phyloP scores from a whole-genome alignment of 1,140 invertebrate genomes.

The Calephelis virginiensis region DNA sequence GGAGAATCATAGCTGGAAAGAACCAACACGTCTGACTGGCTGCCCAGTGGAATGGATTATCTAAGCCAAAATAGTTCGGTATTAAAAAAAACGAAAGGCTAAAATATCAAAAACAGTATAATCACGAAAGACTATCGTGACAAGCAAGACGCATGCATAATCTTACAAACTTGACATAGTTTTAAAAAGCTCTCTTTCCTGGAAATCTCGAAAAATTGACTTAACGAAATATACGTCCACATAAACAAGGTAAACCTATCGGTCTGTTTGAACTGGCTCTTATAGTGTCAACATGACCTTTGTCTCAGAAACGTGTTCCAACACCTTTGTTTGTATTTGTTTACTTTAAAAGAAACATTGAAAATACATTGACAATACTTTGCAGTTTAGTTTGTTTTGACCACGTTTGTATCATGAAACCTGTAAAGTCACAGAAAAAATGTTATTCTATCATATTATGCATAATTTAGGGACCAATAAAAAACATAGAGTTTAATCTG shows the following conservation, averaged over 20 bases:
- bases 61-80: too few relatives aligned
- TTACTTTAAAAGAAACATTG: conserved; percentile 32
- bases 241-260: conserved; percentile 49
- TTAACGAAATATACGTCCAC: conserved; percentile 60
- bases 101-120: too few relatives aligned
- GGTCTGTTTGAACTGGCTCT: conserved; percentile 67
- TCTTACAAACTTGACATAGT: conserved; percentile 4
- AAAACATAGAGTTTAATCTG: too few relatives aligned
- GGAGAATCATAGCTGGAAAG: too few relatives aligned
- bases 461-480: too few relatives aligned
- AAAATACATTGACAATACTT: conserved; percentile 40
- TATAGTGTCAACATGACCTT: conserved; percentile 71
- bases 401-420: not conserved
- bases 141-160: too few relatives aligned
- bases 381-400: not conserved
- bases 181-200: conserved; percentile 28
- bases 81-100: too few relatives aligned
- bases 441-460: too few relatives aligned
- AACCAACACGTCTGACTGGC: too few relatives aligned
- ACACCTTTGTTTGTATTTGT: conserved; percentile 61
- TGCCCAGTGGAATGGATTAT: too few relatives aligned
- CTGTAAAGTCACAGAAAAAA: not conserved
- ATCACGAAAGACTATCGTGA: too few relatives aligned
- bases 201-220: conserved; percentile 58
- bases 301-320: conserved; percentile 56